These are phyloP conservation scores for Gari tellinella DNA, from an alignment of 2,888 invertebrate genomes.

Conservation along the genomic window DNA sequence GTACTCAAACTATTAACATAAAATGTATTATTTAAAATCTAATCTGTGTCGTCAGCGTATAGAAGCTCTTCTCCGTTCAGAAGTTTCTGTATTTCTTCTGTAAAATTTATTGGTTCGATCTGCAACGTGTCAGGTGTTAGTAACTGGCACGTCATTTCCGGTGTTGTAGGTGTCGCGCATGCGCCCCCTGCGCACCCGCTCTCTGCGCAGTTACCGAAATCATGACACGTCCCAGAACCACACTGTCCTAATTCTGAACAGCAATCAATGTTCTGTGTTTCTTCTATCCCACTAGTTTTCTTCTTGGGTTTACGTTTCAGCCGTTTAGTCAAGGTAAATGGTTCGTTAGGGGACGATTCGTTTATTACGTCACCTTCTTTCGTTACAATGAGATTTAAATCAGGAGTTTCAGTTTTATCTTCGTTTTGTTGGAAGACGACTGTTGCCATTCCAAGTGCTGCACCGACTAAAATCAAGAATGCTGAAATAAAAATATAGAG, in stretches of 20 bases:
- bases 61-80: constrained; percentile 50
- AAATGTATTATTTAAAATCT: too few species aligned
- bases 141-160: constrained; percentile 8
- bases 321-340: constrained; percentile 17
- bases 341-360: constrained; percentile 44
- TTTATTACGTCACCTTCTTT: constrained; percentile 43
- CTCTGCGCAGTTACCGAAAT: background rate
- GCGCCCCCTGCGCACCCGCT: too few species aligned
- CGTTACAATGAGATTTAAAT: constrained; percentile 42
- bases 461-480: constrained; percentile 52
- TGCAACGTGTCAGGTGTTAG: constrained; percentile 1
- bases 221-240: constrained; percentile 3
- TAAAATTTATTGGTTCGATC: constrained; percentile 50
- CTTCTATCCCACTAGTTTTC: constrained; percentile 6
- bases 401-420: constrained; percentile 41
- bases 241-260: constrained; percentile 16
- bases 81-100: constrained; percentile 56
- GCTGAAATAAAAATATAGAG: constrained; percentile 43
- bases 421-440: constrained; percentile 55
- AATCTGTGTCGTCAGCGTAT: constrained; percentile 51
- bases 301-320: constrained; percentile 28
- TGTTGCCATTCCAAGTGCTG: constrained; percentile 59
- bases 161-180: background rate
- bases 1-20: too few species aligned
- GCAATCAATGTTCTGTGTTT: constrained; percentile 1